phyloP scores from a whole-genome alignment of 2,888 invertebrate species.

The Nomada hirtipes region DNA sequence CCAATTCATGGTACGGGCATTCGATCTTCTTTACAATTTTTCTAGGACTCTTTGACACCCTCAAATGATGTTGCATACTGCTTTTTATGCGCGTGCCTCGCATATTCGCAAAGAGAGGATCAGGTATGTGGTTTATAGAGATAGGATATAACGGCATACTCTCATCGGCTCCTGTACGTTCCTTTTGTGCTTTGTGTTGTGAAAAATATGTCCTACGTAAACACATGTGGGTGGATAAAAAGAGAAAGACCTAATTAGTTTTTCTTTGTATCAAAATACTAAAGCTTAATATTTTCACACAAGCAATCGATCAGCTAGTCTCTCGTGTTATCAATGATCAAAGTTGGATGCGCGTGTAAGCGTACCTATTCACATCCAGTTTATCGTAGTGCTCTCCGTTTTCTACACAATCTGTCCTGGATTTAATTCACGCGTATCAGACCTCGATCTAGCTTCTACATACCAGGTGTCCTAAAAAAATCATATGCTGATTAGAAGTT shows the following conservation, averaged over 20 bases:
- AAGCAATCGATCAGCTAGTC: neutral
- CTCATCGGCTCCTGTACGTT: slow-evolving; percentile 76
- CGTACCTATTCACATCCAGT: slow-evolving; percentile 46
- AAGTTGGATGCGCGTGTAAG: slow-evolving; percentile 54
- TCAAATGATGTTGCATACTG: slow-evolving; percentile 63
- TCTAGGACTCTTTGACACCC: slow-evolving; percentile 2
- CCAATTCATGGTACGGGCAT: slow-evolving; percentile 10
- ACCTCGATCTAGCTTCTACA: slow-evolving; percentile 50
- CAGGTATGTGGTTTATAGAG: slow-evolving; percentile 64
- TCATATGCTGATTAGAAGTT: slow-evolving; percentile 41
- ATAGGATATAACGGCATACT: slow-evolving; percentile 73
- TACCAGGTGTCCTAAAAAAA: slow-evolving; percentile 53
- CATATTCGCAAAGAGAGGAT: slow-evolving; percentile 56
- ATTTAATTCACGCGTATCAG: slow-evolving; percentile 51
- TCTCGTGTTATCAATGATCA: slow-evolving; percentile 25
- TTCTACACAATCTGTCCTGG: slow-evolving; percentile 44
- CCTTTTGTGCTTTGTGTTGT: slow-evolving; percentile 74
- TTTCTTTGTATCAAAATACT: slow-evolving; percentile 13
- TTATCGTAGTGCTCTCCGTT: slow-evolving; percentile 20
- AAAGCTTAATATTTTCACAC: neutral
- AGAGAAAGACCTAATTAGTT: slow-evolving; percentile 65
- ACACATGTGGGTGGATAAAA: slow-evolving; percentile 75
- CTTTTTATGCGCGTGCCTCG: slow-evolving; percentile 59
- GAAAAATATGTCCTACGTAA: slow-evolving; percentile 76
- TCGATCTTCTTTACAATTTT: slow-evolving; percentile 4